Percentiles rank a stretch among this genome's conserved stretches.
Conservation (phyloP, 2,113 vertebrate species). For the Macrotis lagotis region DNA sequence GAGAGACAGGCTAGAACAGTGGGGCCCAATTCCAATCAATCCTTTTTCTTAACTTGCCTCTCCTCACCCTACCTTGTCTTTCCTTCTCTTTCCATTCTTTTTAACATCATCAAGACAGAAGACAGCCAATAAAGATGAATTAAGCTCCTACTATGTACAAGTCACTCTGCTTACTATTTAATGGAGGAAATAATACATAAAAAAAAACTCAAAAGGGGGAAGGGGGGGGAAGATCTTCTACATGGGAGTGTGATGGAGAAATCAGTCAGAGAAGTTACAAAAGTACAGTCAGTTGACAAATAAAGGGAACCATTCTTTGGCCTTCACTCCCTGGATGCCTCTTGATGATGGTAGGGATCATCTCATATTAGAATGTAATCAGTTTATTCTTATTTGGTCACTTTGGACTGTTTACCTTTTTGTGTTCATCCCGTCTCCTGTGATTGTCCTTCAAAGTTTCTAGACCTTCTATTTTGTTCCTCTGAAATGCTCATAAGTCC, state of each 20-base stretch:
- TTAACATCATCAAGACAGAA: neutral
- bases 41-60: neutral
- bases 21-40: neutral
- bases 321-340: neutral
- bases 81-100: neutral
- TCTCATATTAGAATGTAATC: neutral
- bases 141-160: neutral
- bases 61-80: neutral
- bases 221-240: neutral
- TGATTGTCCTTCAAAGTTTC: neutral
- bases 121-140: neutral
- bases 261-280: neutral
- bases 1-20: neutral
- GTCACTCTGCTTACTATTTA: neutral
- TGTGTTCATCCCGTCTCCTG: neutral
- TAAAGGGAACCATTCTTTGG: neutral
- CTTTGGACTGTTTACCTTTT: neutral
- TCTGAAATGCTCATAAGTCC: neutral
- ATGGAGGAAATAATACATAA: neutral
- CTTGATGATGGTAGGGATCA: neutral
- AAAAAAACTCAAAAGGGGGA: neutral
- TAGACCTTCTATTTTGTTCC: neutral
- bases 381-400: neutral
- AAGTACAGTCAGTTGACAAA: neutral
- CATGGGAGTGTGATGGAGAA: neutral